Conservation (phyloP, 1,140 invertebrate genomes). For the Drosophila arizonae region DNA sequence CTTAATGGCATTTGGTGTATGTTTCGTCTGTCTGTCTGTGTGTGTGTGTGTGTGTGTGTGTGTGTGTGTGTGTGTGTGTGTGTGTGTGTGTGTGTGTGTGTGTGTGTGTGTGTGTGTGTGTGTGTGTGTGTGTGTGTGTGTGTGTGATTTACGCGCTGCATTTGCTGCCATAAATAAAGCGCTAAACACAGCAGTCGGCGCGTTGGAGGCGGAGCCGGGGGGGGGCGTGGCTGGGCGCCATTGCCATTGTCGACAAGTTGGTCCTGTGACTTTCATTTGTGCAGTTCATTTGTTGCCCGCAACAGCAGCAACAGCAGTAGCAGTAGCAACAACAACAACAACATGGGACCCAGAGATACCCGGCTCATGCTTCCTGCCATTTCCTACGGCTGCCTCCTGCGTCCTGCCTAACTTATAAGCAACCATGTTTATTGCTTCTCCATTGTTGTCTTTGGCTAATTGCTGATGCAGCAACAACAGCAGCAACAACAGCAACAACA, state of each 20-base stretch:
- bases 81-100: slow-evolving; percentile 11
- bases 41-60: slow-evolving; percentile 7
- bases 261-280: slow-evolving; percentile 63
- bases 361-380: slow-evolving; percentile 2
- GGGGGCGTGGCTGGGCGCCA: slow-evolving; percentile 20
- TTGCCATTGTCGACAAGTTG: slow-evolving; percentile 61
- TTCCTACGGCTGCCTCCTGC: neutral
- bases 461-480: slow-evolving; percentile 34
- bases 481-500: slow-evolving; percentile 9
- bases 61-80: slow-evolving; percentile 25
- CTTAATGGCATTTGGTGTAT: slow-evolving; percentile 67
- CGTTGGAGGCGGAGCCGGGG: slow-evolving; percentile 1
- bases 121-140: slow-evolving; percentile 13
- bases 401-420: neutral
- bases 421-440: slow-evolving; percentile 43
- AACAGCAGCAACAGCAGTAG: neutral
- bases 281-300: slow-evolving; percentile 54
- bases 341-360: neutral
- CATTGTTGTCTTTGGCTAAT: slow-evolving; percentile 53
- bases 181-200: slow-evolving; percentile 39
- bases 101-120: neutral
- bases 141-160: slow-evolving; percentile 53
- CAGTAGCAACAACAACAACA: slow-evolving; percentile 3
- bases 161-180: slow-evolving; percentile 67
- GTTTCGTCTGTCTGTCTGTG: too few species aligned